These are phyloP conservation scores for Xenotilapia leptura DNA, from an alignment of 2,113 vertebrate species.

Conservation along the genomic window DNA sequence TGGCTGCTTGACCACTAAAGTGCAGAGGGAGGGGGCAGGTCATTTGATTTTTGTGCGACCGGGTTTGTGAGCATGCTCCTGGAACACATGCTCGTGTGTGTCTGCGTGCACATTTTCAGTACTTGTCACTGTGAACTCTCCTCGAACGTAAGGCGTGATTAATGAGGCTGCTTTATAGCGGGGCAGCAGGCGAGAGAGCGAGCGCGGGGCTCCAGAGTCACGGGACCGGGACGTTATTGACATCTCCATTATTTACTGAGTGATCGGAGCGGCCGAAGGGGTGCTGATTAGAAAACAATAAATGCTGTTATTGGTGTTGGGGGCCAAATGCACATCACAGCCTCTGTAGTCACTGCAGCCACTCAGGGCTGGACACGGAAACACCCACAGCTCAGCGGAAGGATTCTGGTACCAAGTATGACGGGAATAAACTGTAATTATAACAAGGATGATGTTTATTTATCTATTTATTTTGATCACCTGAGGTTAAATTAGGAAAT, in stretches of 20 bases:
- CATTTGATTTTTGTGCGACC: not conserved
- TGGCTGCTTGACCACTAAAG: constrained; percentile 71
- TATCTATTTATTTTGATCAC: not conserved
- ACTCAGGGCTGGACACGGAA: constrained; percentile 53
- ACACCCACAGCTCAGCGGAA: constrained; percentile 24
- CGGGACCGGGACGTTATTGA: constrained; percentile 70
- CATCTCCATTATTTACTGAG: constrained; percentile 77
- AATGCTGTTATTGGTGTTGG: constrained; percentile 73
- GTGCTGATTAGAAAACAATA: constrained; percentile 79
- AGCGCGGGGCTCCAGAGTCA: constrained; percentile 52
- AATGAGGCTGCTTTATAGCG: constrained; percentile 68
- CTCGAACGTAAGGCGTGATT: constrained; percentile 69
- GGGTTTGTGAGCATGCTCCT: not conserved
- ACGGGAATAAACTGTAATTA: not conserved
- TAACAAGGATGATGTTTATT: not conserved
- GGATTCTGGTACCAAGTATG: fast-evolving
- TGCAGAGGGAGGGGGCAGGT: not conserved
- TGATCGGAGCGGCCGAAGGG: constrained; percentile 70
- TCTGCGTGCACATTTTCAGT: constrained; percentile 20
- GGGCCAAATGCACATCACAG: constrained; percentile 62
- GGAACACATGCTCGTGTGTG: not conserved
- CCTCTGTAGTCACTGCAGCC: constrained; percentile 69
- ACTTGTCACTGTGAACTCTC: constrained; percentile 64
- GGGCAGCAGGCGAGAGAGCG: not conserved
- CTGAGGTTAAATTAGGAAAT: not conserved